Base-by-base conservation (phyloP, 2,888 invertebrate genomes). In the Drosophila longiperda region DNA sequence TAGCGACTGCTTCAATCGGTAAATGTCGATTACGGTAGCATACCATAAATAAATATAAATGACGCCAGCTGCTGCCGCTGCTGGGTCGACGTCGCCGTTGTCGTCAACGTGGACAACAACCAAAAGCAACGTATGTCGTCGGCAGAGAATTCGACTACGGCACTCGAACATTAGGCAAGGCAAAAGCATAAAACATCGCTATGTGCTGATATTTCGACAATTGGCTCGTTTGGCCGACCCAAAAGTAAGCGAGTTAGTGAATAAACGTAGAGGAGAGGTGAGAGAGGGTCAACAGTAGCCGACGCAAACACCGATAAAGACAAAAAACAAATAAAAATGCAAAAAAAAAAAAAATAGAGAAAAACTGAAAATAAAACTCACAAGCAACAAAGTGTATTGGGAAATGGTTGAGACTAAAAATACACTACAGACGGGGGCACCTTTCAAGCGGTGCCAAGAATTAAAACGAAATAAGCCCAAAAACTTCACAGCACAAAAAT, bases 1-100 rank as follows among this genome's bases (percentile, higher is more conserved):
- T 67, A 71, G 59, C 58, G 53, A 67, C 65, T 58, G 69, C 69
- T 54, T 58, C 70, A 55, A 66, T 73, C 62, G 61, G 49, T 58
- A 73, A 67, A 67, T 64, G 80, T 85, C 83, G 83, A 84, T 87
- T 84, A 84, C 82, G 85, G 84, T 87, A 87, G 85, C 87, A 68
- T 65, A 82, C 85, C 87, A 84, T 87, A 85, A 80, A 82, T 82
- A 87, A 84, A 82, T 80, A 83, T 79, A 86, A 76, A 82, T 83
- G 76, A 79, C 82, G 78, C 67, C 69, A 65, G 71, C 64, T 66
- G 55, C 57, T 60, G 61, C 55, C 32, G 45, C 58, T 55, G 71
- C 34, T 63, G 65, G 40, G 50, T 33, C 34, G 58, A 38, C 53
- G 66, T 57, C 73, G 75, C 52, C 76, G 58, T 36, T 53, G 65